Base-by-base conservation (phyloP, 2,888 invertebrate species). In the Scaptomyza caliginosa region DNA sequence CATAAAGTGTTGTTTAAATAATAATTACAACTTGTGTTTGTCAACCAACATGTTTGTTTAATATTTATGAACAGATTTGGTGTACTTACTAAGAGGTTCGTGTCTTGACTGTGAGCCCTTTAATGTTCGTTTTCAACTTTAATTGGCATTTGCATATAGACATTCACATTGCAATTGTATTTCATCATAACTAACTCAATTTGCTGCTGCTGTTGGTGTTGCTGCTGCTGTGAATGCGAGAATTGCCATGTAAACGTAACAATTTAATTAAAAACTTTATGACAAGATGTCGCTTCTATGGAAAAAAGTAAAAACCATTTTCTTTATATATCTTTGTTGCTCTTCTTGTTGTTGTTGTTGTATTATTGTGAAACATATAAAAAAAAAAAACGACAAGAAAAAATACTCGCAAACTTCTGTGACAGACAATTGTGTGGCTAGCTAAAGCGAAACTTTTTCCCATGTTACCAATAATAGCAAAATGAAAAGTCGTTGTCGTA, bases 231-330 rank as follows among this genome's bases (percentile, higher is more conserved):
- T 11, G 13, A n/a, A 50, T 56, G 62, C 30, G 62, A 34, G 60
- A 54, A 42, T 24, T 58, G 17, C 28, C 56, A 63, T 66, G 65
- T 63, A 72, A 87, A 74, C 71, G 70, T 57, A 77, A 67, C 67
- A 82, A 84, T 84, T 84, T 84, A 84, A 84, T 84, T 84, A 84
- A 84, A 82, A 85, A 84, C 74, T 84, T 87, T 86, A 74, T 77
- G 79, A 79, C 79, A 87, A 72, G 70, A 74, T 85, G 82, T 82
- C 77, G 74, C 57, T 51, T 2, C 51, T 57, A 57, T 26, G 6
- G 2, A 4, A 4, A 52, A 32, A 54, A 51, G 40, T n/a, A 65
- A 59, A 42, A 23, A 10, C 48, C 57, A 45, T 45, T 52, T 69
- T 50, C 17, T 40, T n/a, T n/a, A n/a, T n/a, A n/a, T n/a, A n/a